Evolutionary conservation across 2,888 invertebrate genomes (phyloP), one percentile per base, ranked within the genome.

Genomic region (Lasiommata megera): DNA sequence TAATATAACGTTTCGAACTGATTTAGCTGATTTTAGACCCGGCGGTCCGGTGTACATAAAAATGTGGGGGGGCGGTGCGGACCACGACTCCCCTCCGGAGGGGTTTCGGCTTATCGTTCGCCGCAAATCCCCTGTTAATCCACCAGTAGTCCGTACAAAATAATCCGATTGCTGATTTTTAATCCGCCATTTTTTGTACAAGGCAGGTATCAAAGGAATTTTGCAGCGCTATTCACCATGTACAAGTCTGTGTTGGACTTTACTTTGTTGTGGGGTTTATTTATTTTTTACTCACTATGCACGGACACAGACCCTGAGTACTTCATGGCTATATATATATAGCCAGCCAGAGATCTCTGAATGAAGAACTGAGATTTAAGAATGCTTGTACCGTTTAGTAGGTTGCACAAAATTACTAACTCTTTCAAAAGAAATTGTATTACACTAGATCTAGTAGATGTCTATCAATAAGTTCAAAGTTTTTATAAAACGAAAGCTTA

Each of bases 161-260:
- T 63, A 63, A 63, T 58, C 63, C 58, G 63, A 63, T 63, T 63
- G 6, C 12, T 28, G 44, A 46, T 46, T 29, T 46, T 46, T 46
- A 53, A 53, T 43, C 41, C 29, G 28, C 41, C 17, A 18, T 17
- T 46, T 46, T 46, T 46, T 46, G 17, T 34, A 34, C n/a, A 6
- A 43, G 29, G 9, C 28, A 18, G 29, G 9, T 46, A 18, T 28
- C n/a, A 46, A 46, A 46, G 18, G 44, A 46, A 46, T 46, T 46
- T 11, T 12, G 28, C 29, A 6, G 28, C 29, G 44, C 12, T 46
- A 28, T 46, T 29, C 17, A 11, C 34, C 41, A 17, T 18, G 11
- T 18, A 11, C 11, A 17, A 5, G 41, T 40, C 41, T 17, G 41
- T 34, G 11, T 34, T 34, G 34, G 11, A 11, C 11, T 34, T 34